Evolutionary conservation across 2,888 invertebrate species (phyloP).

Genomic region (Carpatolechia fugitivella): DNA sequence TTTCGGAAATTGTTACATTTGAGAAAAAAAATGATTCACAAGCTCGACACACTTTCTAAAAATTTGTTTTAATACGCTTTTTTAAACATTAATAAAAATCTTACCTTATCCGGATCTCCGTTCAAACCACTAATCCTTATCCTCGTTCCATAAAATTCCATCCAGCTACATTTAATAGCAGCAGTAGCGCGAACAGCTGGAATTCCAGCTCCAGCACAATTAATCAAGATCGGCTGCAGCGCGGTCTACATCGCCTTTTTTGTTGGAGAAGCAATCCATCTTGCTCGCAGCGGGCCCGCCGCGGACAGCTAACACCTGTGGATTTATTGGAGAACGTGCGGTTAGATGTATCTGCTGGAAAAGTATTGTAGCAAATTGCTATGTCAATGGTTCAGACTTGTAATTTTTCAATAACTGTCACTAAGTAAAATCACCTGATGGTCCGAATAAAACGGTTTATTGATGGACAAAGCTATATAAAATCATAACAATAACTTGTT

Average conservation of each 20-base stretch:
- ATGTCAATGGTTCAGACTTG: too few species aligned
- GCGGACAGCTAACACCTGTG: slow-evolving; percentile 1
- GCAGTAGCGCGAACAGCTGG: background rate
- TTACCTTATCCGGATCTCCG: too few species aligned
- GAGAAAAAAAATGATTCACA: too few species aligned
- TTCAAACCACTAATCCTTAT: too few species aligned
- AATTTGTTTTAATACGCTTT: background rate
- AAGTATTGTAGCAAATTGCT: too few species aligned
- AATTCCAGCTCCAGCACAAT: background rate
- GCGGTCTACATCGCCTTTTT: background rate
- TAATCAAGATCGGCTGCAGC: background rate
- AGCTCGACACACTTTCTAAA: background rate
- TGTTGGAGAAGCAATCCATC: slow-evolving; percentile 1
- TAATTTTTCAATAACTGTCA: too few species aligned
- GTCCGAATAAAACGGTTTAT: too few species aligned
- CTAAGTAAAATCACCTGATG: too few species aligned
- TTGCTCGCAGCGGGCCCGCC: background rate
- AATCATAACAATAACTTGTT: too few species aligned
- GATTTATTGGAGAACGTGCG: background rate
- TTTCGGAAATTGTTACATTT: too few species aligned
- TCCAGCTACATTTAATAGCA: background rate
- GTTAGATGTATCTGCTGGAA: background rate
- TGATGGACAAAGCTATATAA: too few species aligned
- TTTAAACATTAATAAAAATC: background rate
- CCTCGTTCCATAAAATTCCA: background rate